Conservation (phyloP, 2,797 vertebrate genomes). For the Paratrypauchen microcephalus region DNA sequence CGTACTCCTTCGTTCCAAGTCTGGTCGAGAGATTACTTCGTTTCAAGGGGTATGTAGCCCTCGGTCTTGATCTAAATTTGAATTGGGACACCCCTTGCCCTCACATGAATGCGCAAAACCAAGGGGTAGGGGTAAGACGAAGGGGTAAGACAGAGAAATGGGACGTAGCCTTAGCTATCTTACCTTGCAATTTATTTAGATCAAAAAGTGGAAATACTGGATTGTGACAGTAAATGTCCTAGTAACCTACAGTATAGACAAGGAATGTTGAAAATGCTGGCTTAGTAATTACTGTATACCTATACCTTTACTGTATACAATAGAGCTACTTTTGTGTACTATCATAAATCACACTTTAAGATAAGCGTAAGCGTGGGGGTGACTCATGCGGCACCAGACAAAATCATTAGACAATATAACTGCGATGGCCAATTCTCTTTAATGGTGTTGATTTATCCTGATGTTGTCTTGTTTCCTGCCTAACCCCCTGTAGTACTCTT, state of each 20-base stretch:
- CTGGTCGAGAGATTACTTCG: too few relatives aligned
- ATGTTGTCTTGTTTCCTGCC: not conserved
- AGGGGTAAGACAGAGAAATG: too few relatives aligned
- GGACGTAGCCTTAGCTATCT: too few relatives aligned
- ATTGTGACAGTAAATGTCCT: not conserved
- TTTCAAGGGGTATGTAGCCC: too few relatives aligned
- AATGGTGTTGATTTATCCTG: not conserved
- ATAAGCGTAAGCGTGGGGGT: not conserved
- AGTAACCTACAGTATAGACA: not conserved
- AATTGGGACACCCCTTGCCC: too few relatives aligned
- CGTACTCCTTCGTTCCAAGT: too few relatives aligned
- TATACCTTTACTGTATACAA: too few relatives aligned
- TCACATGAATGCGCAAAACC: too few relatives aligned
- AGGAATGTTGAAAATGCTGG: not conserved
- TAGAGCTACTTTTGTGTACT: too few relatives aligned
- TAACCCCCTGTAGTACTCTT: not conserved
- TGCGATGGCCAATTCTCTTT: not conserved
- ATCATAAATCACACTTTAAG: not conserved
- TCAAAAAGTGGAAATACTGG: not conserved
- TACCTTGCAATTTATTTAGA: not conserved
- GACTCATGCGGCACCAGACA: not conserved
- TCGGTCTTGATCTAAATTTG: too few relatives aligned
- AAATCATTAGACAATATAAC: not conserved
- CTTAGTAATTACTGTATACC: not conserved
- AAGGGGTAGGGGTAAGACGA: too few relatives aligned